Conservation (phyloP, 2,113 vertebrate species). For the Psephotus haematonotus region DNA sequence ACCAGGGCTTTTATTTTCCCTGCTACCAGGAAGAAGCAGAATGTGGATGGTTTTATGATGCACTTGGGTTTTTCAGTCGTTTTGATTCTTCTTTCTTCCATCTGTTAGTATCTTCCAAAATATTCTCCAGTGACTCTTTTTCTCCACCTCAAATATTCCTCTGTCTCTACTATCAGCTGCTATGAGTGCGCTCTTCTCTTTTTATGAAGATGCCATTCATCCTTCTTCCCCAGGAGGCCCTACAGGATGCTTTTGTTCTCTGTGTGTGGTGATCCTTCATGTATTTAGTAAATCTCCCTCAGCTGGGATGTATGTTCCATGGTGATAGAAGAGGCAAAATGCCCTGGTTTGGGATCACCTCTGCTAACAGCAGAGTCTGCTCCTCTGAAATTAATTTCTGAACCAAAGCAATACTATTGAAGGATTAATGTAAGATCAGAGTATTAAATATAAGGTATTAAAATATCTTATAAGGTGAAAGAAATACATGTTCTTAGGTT, state of each 20-base stretch:
- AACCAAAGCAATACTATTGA: neutral
- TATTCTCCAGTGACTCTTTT: neutral
- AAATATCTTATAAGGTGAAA: conserved; percentile 2
- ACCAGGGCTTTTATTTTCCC: neutral
- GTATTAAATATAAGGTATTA: conserved; percentile 4
- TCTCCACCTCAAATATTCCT: neutral
- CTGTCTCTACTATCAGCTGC: neutral
- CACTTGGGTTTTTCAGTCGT: neutral
- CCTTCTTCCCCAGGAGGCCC: neutral
- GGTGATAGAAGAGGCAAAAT: conserved; percentile 23
- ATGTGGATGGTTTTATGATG: neutral
- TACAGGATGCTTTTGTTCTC: conserved; percentile 15
- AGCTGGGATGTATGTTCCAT: neutral
- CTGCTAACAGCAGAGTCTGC: neutral
- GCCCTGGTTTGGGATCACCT: neutral
- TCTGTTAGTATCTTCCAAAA: neutral
- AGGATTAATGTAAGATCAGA: conserved; percentile 55
- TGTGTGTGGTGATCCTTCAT: neutral
- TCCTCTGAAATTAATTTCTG: conserved; percentile 28
- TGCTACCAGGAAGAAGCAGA: neutral
- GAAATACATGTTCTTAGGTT: conserved; percentile 12
- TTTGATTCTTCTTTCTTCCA: neutral
- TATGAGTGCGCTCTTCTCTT: neutral
- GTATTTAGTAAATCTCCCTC: neutral
- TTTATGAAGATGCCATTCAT: conserved; percentile 20